Base-by-base conservation (phyloP, 2,888 invertebrate species). In the Branchipolynoe longqiensis region DNA sequence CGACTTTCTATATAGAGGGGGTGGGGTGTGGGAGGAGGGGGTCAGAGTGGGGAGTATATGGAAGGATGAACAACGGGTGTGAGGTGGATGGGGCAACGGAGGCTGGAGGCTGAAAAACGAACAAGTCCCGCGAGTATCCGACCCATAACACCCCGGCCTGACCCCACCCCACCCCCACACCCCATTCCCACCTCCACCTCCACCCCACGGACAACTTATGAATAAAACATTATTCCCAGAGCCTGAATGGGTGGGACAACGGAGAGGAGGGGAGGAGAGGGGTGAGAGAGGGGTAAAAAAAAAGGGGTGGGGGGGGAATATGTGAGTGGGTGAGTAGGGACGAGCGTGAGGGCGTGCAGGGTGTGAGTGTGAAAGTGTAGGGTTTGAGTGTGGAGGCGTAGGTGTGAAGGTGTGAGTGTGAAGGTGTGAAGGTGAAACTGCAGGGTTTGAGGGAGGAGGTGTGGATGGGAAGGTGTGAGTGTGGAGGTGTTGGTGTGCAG, bases 181-280 rank as follows among this genome's bases (percentile, higher is more conserved):
- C n/a, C n/a, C n/a, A n/a, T 48, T 18, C 48, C 48, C 18, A 8
- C 48, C 48, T 48, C 8, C 48, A 48, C 18, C 8, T 18, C 69
- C 22, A n/a, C 69, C 69, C 69, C 38, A 33, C 69, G 38, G 69
- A 69, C 69, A 36, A 1, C 69, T 18, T 38, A 69, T 69, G 69
- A 69, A 69, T 69, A 69, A 69, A 69, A 69, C 69, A 69, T 69
- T 12, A 69, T 38, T 69, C 22, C 69, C 6, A 69, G 38, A 69
- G 69, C 33, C 36, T 33, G 6, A 4, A 33, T 6, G 31, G 31
- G 73, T 6, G 6, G 62, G 62, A 25, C 62, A 62, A 25, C 8
- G 31, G 6, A 62, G n/a, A n/a, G n/a, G 31, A n/a, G 25, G n/a
- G 12, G 25, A 25, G 62, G n/a, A n/a, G 62, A n/a, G 62, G n/a